phyloP scores from a whole-genome alignment of 2,113 vertebrate genomes.

The Rhegmatorhina hoffmannsi region DNA sequence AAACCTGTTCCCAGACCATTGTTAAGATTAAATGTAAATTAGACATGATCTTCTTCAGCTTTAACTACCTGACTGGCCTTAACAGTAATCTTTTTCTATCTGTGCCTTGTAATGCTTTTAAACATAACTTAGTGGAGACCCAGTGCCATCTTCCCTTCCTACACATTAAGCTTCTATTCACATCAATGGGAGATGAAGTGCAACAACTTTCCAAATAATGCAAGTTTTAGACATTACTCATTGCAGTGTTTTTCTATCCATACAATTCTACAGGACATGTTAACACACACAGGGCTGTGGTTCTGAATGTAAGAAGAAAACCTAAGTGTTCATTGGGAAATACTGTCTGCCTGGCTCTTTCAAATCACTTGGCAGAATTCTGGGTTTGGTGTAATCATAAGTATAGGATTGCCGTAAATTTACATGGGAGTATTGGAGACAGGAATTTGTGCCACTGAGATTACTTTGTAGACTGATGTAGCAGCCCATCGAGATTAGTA shows the following conservation, averaged over 20 bases:
- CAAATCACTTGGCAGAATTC: neutral
- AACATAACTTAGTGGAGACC: neutral
- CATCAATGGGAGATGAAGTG: neutral
- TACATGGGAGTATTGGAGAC: neutral
- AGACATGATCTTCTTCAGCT: neutral
- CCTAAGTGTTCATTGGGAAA: neutral
- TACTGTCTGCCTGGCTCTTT: neutral
- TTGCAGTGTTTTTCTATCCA: neutral
- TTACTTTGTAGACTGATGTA: neutral
- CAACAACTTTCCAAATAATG: neutral
- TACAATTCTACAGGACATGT: neutral
- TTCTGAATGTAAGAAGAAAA: neutral
- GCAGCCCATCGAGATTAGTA: neutral
- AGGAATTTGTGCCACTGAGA: neutral
- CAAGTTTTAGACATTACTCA: neutral
- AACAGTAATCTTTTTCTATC: neutral
- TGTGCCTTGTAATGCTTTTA: neutral
- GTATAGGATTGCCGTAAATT: neutral
- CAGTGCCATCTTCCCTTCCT: neutral
- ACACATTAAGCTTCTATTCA: neutral
- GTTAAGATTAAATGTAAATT: neutral
- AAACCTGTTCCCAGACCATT: neutral
- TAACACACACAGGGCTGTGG: neutral
- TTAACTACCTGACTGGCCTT: neutral
- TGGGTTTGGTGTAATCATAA: neutral